Base-by-base conservation (phyloP, 1,140 invertebrate species). In the Phenacoccus solenopsis region DNA sequence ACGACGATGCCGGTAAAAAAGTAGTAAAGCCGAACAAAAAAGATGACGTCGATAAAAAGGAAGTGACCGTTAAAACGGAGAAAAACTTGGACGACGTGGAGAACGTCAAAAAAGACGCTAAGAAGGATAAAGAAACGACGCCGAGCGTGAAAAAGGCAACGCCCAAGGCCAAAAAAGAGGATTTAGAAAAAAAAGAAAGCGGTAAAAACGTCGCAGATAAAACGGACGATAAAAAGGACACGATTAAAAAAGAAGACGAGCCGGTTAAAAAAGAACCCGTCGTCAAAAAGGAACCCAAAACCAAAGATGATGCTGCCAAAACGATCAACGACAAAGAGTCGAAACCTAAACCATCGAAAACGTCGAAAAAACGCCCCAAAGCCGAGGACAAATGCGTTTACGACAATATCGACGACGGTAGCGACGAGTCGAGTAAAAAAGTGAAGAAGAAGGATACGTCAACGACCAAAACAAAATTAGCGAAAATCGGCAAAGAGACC, bases 111-210 rank as follows among this genome's bases (percentile, higher is more conserved):
- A 64, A 64, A 68, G 49, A 67, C 59, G 56, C 68, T n/a, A 69
- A 69, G 20, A 72, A 72, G 24, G 67, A 69, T 22, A 71, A 74
- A 73, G 56, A 64, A 67, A 16, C 35, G n/a, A 32, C 30, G 30
- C 7, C 21, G 67, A n/a, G 20, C 9, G 21, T 30, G 25, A 20
- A 35, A 3, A 68, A 69, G 49, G 69, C 59, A 35, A 16, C 24
- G 1, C 12, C 59, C 21, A 61, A 61, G 32, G 28, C 57, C 22
- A 16, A 30, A 28, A 61, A 61, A 16, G 56, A 70, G 13, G 56
- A 67, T 12, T 3, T 28, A 7, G 22, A n/a, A 2, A 28, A 69
- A 30, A 25, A 30, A 27, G 30, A 59, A 13, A 57, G 10, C 68
- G n/a, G 16, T 49, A 68, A 49, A n/a, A 70, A 64, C 28, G 71